Evolutionary conservation across 30 jellyfish, hydroid and myxozoan species (phyloP), one percentile per base, ranked within the genome.

Genomic region (Cassiopea xamachana): DNA sequence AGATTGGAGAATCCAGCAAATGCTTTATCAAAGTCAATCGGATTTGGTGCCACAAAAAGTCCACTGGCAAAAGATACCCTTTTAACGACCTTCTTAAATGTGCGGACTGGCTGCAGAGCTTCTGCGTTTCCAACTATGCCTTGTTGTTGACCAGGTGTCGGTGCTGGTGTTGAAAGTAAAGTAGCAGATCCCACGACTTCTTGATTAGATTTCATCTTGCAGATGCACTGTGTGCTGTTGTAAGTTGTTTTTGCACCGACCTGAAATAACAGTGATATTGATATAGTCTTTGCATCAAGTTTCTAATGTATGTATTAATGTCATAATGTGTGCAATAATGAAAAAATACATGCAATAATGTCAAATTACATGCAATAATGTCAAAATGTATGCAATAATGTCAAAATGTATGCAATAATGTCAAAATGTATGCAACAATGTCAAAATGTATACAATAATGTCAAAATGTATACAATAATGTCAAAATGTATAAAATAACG

Each of bases 1-100:
- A 95, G 60, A 84, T 95, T 95, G 7, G 97, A 93, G 79, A 95
- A 95, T 45, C 99, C 99, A 0, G 98, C 97, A 83, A 95, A 95
- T 14, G 97, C 99, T 80, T 91, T 95, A 43, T 90, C 92, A 62
- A 95, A 95, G 79, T 95, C 99, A 67, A 95, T 95, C 43, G 99
- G 99, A 84, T 95, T 95, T 15, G 99, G 99, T 9, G 98, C 97
- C n/a, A 87, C 97, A 71, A 95, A 95, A 79, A 95, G 81, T 1
- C 98, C 97, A 39, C 97, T 92, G 17, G 99, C 99, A 85, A 95
- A 95, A 13, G 99, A 91, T 9, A 92, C 99, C 71, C 99, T 69
- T 44, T 89, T 95, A 27, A 91, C 95, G 48, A 77, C 93, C 64
- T 88, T 90, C 78, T 68, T 84, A 12, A 84, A 70, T 49, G 70